Evolutionary conservation across 2,113 vertebrate species (phyloP).

Genomic region (Vanacampus margaritifer): DNA sequence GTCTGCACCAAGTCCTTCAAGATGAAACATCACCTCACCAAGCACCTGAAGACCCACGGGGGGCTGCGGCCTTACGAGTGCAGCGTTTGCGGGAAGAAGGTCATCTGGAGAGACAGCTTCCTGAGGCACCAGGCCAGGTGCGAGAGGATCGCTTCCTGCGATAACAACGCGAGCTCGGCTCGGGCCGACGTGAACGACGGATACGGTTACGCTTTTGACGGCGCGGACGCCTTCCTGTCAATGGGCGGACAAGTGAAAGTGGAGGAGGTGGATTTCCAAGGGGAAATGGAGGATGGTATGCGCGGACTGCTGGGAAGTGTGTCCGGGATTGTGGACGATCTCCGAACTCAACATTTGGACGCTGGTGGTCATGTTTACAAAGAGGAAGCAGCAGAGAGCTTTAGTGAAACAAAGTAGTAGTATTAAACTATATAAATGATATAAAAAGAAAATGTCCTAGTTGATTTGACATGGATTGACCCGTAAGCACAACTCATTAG

Average conservation of each 20-base stretch:
- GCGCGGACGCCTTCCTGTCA: slow-evolving; percentile 49
- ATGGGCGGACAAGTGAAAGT: slow-evolving; percentile 65
- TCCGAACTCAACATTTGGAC: slow-evolving; percentile 34
- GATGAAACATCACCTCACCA: slow-evolving; percentile 81
- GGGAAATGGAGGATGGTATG: slow-evolving; percentile 56
- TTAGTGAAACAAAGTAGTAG: slow-evolving; percentile 15
- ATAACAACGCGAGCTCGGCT: background rate
- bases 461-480: too few relatives aligned
- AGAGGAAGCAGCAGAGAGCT: slow-evolving; percentile 60
- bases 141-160: slow-evolving; percentile 48
- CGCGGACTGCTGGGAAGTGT: slow-evolving; percentile 48
- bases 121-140: slow-evolving; percentile 74
- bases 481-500: too few relatives aligned
- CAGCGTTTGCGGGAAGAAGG: slow-evolving; percentile 74
- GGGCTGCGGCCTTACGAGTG: slow-evolving; percentile 76
- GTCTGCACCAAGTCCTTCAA: slow-evolving; percentile 79
- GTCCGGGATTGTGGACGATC: slow-evolving; percentile 47
- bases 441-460: too few relatives aligned
- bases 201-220: slow-evolving; percentile 55
- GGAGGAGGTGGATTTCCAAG: slow-evolving; percentile 65
- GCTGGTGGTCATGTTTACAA: slow-evolving; percentile 50
- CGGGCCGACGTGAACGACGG: slow-evolving; percentile 15
- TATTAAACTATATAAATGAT: background rate
- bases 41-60: slow-evolving; percentile 79
- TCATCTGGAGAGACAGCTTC: slow-evolving; percentile 80